Percentiles rank a stretch among this genome's conserved stretches.
Conservation (phyloP, 2,113 vertebrate genomes). For the Halichoerus grypus region DNA sequence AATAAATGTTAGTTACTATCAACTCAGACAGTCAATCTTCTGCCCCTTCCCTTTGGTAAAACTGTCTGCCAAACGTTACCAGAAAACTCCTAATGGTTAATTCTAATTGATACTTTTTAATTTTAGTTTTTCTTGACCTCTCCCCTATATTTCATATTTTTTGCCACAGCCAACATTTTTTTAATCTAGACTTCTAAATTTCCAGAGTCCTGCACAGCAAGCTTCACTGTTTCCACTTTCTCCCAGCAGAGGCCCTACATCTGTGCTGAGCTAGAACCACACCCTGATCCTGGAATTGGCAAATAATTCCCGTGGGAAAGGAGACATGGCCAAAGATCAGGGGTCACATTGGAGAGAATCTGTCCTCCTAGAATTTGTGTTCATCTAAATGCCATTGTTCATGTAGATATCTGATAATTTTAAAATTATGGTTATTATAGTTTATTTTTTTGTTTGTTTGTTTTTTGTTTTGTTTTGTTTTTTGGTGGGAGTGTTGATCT, state of each 20-base stretch:
- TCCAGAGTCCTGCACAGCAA: background rate
- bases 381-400: background rate
- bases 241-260: background rate
- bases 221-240: background rate
- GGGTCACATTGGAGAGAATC: background rate
- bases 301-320: background rate
- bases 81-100: background rate
- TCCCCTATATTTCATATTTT: background rate
- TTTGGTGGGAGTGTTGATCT: background rate
- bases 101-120: background rate
- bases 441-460: background rate
- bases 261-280: background rate
- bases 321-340: background rate
- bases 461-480: background rate
- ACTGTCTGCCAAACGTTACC: background rate
- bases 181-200: background rate
- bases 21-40: background rate
- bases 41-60: background rate
- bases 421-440: background rate
- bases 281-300: background rate
- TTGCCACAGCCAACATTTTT: background rate
- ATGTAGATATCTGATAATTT: background rate
- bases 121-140: background rate
- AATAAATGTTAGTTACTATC: background rate
- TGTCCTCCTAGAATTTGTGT: background rate